Evolutionary conservation across 2,113 vertebrate genomes (phyloP).

Genomic region (Oriolus oriolus): DNA sequence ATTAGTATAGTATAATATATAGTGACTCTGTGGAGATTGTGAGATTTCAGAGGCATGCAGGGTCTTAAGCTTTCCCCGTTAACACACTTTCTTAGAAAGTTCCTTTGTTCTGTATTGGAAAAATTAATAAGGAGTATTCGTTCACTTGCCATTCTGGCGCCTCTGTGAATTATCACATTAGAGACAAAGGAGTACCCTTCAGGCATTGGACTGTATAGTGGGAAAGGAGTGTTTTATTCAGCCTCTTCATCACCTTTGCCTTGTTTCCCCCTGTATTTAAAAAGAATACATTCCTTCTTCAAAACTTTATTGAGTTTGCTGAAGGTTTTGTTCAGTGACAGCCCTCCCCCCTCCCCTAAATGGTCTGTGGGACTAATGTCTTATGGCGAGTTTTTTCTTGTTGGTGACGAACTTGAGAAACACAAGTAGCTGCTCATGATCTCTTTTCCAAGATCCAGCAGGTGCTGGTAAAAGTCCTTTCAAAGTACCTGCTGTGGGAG

Average conservation of each 20-base stretch:
- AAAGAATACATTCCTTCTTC: neutral
- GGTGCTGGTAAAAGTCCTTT: neutral
- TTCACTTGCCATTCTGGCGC: neutral
- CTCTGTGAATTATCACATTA: neutral
- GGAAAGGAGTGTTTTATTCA: neutral
- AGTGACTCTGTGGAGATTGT: neutral
- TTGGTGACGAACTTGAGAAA: neutral
- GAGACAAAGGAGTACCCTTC: neutral
- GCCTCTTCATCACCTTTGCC: neutral
- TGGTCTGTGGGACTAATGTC: neutral
- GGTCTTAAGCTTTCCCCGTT: neutral
- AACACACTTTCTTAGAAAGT: neutral
- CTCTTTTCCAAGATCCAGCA: neutral
- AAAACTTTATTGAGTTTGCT: neutral
- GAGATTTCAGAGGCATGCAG: neutral
- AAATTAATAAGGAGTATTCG: neutral
- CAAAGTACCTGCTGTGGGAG: neutral
- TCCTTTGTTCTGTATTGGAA: neutral
- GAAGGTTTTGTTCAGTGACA: neutral
- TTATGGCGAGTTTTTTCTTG: neutral
- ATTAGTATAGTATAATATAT: neutral
- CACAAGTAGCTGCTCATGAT: neutral
- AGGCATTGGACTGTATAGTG: neutral
- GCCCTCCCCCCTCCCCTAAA: rapidly evolving
- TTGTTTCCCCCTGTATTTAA: neutral